Evolutionary conservation across 2,797 vertebrate genomes (phyloP), one percentile per base, ranked within the genome.

Genomic region (Dendrocincla tyrannina): DNA sequence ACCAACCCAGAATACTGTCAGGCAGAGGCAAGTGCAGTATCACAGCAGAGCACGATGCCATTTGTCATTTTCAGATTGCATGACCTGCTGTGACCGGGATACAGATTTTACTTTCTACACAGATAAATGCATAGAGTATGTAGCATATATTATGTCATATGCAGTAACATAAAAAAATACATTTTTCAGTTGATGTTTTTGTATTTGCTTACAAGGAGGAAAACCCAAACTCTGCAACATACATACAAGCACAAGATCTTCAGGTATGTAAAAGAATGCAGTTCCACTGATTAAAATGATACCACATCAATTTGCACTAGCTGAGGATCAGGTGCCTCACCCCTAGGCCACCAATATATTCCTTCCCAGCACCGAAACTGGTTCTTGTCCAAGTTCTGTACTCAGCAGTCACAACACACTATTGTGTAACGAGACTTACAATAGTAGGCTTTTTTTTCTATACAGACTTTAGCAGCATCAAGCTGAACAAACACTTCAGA

Each of bases 401-500:
- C 56, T 74, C 12, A 19, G 85, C 85, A 74, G 96, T 68, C 94
- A 56, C 88, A 74, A 73, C 37, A 75, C 2, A 52, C 25, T 16
- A 35, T 7, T 66, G 49, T 88, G 47, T 53, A 59, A 91, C 3
- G 10, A 76, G 72, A 92, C 41, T 60, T 75, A 28, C 64, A 96
- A 86, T 20, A 74, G 72, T 24, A 18, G 23, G 52, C 58, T 52
- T 88, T 91, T 91, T 82, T 77, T 73, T 67, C 63, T 33, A 28
- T 60, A 81, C 2, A 8, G 86, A 41, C 17, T 80, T 85, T 24
- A 86, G 83, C 72, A 76, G 68, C 83, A 87, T 77, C 13, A 77
- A 92, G 73, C 93, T 49, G 90, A 96, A 84, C 85, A 87, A 90
- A 68, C 80, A 67, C 84, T 93, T 91, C 83, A 41, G 35, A 82